These are phyloP conservation scores for Penaeus indicus DNA, from an alignment of 1,140 invertebrate species.

Conservation along the genomic window DNA sequence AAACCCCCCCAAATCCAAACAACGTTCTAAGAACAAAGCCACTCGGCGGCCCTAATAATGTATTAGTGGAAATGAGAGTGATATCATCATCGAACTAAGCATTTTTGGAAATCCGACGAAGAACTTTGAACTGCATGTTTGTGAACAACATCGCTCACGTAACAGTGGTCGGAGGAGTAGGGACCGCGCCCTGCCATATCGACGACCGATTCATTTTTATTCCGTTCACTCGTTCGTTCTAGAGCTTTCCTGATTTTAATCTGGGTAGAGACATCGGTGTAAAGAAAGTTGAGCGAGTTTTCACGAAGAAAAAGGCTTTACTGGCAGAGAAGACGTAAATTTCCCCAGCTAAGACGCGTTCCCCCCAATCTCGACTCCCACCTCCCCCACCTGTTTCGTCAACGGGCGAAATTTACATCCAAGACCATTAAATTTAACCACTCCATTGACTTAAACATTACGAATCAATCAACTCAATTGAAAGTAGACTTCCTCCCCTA, in stretches of 20 bases:
- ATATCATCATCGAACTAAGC: not conserved
- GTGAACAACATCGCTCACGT: conserved; percentile 34
- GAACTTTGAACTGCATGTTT: conserved; percentile 23
- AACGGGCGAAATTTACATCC: conserved; percentile 15
- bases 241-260: not conserved
- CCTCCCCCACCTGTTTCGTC: not conserved
- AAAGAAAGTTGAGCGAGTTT: not conserved
- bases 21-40: conserved; percentile 1
- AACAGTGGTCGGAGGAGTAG: conserved; percentile 28
- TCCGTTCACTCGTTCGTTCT: not conserved
- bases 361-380: conserved; percentile 27
- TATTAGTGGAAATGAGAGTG: conserved; percentile 27
- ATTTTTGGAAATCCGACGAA: conserved; percentile 19
- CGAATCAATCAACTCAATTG: not conserved
- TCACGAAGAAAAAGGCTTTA: not conserved
- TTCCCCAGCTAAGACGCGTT: not conserved
- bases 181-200: not conserved
- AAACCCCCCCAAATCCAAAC: not conserved
- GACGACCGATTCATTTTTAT: not conserved
- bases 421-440: not conserved
- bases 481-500: not conserved
- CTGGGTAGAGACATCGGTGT: not conserved
- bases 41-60: conserved; percentile 22
- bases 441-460: conserved; percentile 11
- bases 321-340: not conserved